Conservation (phyloP, 1,140 invertebrate species). For the Hylaeus anthracinus region DNA sequence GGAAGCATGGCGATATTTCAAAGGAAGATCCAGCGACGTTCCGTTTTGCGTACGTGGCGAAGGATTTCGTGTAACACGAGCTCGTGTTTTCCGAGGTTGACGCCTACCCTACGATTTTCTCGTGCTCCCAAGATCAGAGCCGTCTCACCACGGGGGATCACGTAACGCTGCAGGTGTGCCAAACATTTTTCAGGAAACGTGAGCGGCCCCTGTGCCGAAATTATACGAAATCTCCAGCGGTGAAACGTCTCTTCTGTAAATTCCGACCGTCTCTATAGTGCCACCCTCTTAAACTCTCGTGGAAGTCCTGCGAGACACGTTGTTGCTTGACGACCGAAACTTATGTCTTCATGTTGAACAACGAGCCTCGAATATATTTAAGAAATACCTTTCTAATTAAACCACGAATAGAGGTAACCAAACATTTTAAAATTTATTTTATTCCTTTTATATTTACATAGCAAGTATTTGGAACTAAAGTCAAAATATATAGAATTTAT, state of each 20-base stretch:
- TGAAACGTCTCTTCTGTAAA: slow-evolving; percentile 52
- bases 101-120: slow-evolving; percentile 16
- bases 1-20: not conserved
- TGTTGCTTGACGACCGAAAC: slow-evolving; percentile 19
- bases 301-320: slow-evolving; percentile 7
- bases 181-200: slow-evolving; percentile 64
- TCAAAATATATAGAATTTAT: too few species aligned
- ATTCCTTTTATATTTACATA: too few species aligned
- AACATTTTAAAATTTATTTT: not conserved
- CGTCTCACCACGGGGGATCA: slow-evolving; percentile 60
- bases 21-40: slow-evolving; percentile 5
- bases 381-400: slow-evolving; percentile 15
- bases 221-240: slow-evolving; percentile 63
- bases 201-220: slow-evolving; percentile 51
- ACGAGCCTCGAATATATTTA: slow-evolving; percentile 20
- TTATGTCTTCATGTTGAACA: slow-evolving; percentile 33
- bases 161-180: slow-evolving; percentile 66
- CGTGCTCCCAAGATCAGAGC: slow-evolving; percentile 40
- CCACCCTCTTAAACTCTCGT: slow-evolving; percentile 32
- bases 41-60: not conserved
- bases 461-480: too few species aligned
- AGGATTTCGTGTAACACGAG: slow-evolving; percentile 1
- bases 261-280: slow-evolving; percentile 18
- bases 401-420: not conserved
- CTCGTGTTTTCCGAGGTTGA: slow-evolving; percentile 1